These are phyloP conservation scores for Anisognathus igniventris DNA, from an alignment of 2,797 vertebrate species.

Conservation along the genomic window DNA sequence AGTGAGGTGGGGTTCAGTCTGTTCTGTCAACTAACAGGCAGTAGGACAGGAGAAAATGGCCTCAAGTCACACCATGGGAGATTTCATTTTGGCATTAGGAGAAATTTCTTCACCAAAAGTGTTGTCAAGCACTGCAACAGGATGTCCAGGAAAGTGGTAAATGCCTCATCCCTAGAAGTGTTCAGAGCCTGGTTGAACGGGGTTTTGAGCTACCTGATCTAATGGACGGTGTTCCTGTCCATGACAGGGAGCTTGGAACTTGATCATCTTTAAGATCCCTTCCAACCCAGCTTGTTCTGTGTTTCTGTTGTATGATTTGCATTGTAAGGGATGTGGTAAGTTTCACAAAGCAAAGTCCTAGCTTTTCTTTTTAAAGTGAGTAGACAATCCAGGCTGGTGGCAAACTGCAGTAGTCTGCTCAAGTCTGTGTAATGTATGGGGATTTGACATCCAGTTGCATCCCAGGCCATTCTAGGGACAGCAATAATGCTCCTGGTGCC, in stretches of 20 bases:
- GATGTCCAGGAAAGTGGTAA: not conserved
- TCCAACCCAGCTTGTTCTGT: not conserved
- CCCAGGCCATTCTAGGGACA: conserved; percentile 34
- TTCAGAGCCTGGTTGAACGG: not conserved
- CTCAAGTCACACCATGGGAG: not conserved
- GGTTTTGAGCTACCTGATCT: not conserved
- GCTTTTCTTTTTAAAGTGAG: not conserved
- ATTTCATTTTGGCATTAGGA: not conserved
- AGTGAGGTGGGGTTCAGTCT: not conserved
- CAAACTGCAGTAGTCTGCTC: not conserved
- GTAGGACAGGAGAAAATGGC: not conserved
- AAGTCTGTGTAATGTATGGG: not conserved
- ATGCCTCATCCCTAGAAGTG: not conserved
- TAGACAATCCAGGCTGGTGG: conserved; percentile 16
- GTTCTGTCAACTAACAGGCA: not conserved
- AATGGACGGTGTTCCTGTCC: not conserved
- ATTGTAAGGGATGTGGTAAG: not conserved
- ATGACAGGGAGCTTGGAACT: not conserved
- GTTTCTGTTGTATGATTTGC: not conserved
- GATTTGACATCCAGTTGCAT: conserved; percentile 30
- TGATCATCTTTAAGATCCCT: not conserved
- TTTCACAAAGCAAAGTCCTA: conserved; percentile 2
- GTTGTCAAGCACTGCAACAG: not conserved
- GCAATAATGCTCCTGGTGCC: conserved; percentile 30
- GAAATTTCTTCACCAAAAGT: not conserved